A percentile compares a stretch with the other conserved stretches of the same genome.
These are phyloP conservation scores for Lepetodrilus schrolli DNA, from an alignment of 2,888 invertebrate genomes.

Conservation along the genomic window DNA sequence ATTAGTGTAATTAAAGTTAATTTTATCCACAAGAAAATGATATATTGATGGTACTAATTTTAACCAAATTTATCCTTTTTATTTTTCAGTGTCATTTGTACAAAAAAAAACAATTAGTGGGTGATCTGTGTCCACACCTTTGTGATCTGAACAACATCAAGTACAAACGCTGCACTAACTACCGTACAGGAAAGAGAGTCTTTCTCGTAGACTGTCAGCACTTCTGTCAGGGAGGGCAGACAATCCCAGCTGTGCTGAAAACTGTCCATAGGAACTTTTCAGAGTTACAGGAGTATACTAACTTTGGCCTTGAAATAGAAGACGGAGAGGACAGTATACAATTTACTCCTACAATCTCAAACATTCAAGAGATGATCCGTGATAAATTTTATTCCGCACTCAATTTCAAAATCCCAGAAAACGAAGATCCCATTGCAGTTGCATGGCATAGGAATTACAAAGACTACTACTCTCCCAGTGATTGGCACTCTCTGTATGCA, in stretches of 20 bases:
- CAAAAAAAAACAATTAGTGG: slow-evolving; percentile 78
- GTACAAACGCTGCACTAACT: slow-evolving; percentile 80
- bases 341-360: background rate
- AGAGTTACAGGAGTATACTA: background rate
- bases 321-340: background rate
- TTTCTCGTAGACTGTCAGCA: slow-evolving; percentile 50
- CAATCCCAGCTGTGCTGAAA: slow-evolving; percentile 54
- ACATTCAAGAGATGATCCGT: slow-evolving; percentile 5
- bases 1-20: too few relatives aligned
- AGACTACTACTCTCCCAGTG: background rate
- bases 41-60: too few relatives aligned
- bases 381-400: slow-evolving; percentile 29
- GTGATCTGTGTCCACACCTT: slow-evolving; percentile 81
- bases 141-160: slow-evolving; percentile 78
- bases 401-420: slow-evolving; percentile 22
- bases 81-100: slow-evolving; percentile 72
- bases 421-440: slow-evolving; percentile 27
- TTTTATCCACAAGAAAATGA: too few relatives aligned
- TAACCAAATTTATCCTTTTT: too few relatives aligned
- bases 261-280: slow-evolving; percentile 36
- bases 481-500: background rate
- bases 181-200: slow-evolving; percentile 79
- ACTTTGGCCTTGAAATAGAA: slow-evolving; percentile 13
- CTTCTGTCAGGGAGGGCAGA: slow-evolving; percentile 37
- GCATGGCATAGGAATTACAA: slow-evolving; percentile 35